Evolutionary conservation across 2,888 invertebrate species (phyloP).

Genomic region (Polyommatus iphigenia): DNA sequence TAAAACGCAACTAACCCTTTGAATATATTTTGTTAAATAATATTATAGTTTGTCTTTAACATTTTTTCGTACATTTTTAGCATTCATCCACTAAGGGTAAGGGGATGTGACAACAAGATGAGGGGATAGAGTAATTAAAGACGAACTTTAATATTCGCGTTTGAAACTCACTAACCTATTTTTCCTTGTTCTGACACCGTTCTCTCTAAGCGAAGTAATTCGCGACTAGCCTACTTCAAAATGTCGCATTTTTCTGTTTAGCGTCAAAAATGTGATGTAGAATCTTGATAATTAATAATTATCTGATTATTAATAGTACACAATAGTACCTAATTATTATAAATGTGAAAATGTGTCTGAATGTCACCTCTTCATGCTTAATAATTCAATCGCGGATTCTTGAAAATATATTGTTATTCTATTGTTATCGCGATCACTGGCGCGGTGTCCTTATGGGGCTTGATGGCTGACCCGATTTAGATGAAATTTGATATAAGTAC

Average conservation of each 20-base stretch:
- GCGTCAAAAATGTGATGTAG: neutral
- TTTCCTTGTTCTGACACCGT: neutral
- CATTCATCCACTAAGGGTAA: neutral
- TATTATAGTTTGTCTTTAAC: neutral
- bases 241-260: neutral
- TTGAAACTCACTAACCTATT: conserved; percentile 13
- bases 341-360: too few relatives aligned
- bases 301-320: neutral
- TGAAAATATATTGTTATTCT: too few relatives aligned
- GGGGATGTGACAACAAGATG: neutral
- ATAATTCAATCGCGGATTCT: too few relatives aligned
- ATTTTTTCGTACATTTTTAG: neutral
- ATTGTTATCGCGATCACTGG: too few relatives aligned
- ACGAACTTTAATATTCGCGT: neutral
- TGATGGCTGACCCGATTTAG: too few relatives aligned
- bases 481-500: too few relatives aligned
- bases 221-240: neutral
- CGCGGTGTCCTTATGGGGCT: too few relatives aligned
- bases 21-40: neutral
- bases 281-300: neutral
- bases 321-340: too few relatives aligned
- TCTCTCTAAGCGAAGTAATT: neutral
- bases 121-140: neutral
- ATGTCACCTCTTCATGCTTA: too few relatives aligned
- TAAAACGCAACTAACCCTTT: neutral